Conservation (phyloP, 2,888 invertebrate genomes). For the Hydrotaea cyrtoneurina region DNA sequence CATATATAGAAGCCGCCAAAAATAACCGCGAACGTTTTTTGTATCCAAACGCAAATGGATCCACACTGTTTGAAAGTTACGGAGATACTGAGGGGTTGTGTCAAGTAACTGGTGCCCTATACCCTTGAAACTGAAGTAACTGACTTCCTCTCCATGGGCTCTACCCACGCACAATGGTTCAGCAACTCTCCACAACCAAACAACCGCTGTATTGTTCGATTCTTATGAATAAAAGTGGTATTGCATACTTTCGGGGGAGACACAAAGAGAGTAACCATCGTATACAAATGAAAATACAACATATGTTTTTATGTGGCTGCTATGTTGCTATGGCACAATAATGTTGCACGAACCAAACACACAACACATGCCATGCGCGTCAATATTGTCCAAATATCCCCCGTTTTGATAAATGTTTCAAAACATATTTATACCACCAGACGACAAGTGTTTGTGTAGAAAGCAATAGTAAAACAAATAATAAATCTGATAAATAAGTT, state of each 20-base stretch:
- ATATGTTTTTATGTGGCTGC: background rate
- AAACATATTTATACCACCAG: conserved; percentile 24
- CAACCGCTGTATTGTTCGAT: background rate
- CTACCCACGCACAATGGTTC: background rate
- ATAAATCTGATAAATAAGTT: background rate
- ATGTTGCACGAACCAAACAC: conserved; percentile 38
- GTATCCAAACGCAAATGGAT: too few relatives aligned
- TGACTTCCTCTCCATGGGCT: background rate
- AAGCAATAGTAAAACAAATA: conserved; percentile 3
- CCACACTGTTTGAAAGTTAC: background rate
- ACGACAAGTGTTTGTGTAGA: conserved; percentile 52
- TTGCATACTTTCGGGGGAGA: background rate
- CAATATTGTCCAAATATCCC: conserved; percentile 55
- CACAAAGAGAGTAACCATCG: background rate
- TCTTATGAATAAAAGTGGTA: background rate
- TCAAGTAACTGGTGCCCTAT: background rate
- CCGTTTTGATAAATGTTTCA: conserved; percentile 39
- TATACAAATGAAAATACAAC: conserved; percentile 12
- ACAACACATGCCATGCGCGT: conserved; percentile 49
- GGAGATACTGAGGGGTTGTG: background rate
- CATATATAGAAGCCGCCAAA: background rate
- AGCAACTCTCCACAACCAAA: background rate
- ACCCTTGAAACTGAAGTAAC: background rate
- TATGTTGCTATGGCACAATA: conserved; percentile 8
- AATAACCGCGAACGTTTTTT: background rate